Conservation (phyloP, 2,888 invertebrate genomes). For the Euzetes globulus region DNA sequence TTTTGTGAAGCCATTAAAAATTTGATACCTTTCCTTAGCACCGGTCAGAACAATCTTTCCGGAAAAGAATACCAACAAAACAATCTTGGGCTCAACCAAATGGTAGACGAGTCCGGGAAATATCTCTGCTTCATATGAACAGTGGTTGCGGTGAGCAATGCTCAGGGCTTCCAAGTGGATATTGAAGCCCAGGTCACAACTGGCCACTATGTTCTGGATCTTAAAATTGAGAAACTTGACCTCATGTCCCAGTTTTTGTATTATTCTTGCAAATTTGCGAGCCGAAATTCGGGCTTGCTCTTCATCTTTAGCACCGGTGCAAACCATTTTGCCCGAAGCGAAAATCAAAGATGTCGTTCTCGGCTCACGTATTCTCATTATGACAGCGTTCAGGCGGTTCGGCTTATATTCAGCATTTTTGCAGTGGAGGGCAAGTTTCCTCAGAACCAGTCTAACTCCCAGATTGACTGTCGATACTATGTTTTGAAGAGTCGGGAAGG, state of each 20-base stretch:
- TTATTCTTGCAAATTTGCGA: slow-evolving; percentile 55
- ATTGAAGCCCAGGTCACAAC: slow-evolving; percentile 77
- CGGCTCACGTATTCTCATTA: slow-evolving; percentile 55
- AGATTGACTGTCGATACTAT: slow-evolving; percentile 55
- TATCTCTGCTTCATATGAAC: slow-evolving; percentile 68
- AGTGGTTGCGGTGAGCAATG: slow-evolving; percentile 71
- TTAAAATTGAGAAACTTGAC: slow-evolving; percentile 68
- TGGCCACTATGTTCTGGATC: slow-evolving; percentile 78
- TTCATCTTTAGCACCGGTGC: slow-evolving; percentile 56
- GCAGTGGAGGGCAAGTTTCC: slow-evolving; percentile 54
- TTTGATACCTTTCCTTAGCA: no score
- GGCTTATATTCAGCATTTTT: slow-evolving; percentile 56
- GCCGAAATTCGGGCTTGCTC: slow-evolving; percentile 53
- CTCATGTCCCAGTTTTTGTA: slow-evolving; percentile 54
- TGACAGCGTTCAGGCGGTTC: slow-evolving; percentile 56
- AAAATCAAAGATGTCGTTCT: slow-evolving; percentile 56
- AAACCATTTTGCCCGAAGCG: slow-evolving; percentile 56
- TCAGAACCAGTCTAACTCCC: slow-evolving; percentile 52
- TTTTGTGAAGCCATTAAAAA: no score
- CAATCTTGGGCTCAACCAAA: slow-evolving; percentile 92
- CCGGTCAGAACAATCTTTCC: slow-evolving; percentile 94
- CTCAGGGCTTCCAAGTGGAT: slow-evolving; percentile 70
- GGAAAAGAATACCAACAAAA: slow-evolving; percentile 94
- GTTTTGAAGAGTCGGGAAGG: no score
- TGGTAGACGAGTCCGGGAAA: slow-evolving; percentile 98